Evolutionary conservation across 2,797 vertebrate genomes (phyloP).

Genomic region (Syngnathus acus): DNA sequence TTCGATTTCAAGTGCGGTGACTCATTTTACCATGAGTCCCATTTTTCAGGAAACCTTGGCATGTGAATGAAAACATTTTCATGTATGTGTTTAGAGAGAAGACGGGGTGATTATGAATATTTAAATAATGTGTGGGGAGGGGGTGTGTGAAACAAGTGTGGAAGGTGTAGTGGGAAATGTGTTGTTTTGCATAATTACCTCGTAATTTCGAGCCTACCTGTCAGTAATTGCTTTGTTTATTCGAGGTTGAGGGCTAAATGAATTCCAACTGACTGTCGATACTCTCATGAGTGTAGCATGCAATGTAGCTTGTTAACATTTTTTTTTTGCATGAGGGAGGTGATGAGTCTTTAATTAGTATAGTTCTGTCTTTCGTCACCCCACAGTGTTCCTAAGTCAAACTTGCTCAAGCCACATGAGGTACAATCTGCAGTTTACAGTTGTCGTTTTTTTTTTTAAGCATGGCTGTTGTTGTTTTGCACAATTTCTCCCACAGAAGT

Average conservation of each 20-base stretch:
- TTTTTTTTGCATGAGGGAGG: neutral
- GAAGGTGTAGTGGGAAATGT: slow-evolving; percentile 49
- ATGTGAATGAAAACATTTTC: neutral
- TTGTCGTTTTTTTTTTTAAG: neutral
- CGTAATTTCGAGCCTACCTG: slow-evolving; percentile 58
- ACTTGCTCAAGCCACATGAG: neutral
- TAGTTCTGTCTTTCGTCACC: neutral
- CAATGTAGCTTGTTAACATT: neutral
- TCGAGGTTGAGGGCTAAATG: slow-evolving; percentile 17
- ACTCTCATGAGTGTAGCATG: neutral
- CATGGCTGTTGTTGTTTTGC: neutral
- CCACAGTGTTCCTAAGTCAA: neutral
- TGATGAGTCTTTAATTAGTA: neutral
- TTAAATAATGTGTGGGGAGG: slow-evolving; percentile 12
- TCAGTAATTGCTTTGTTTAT: slow-evolving; percentile 64
- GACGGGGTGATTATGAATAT: slow-evolving; percentile 37
- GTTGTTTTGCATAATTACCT: slow-evolving; percentile 65
- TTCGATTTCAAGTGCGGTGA: slow-evolving; percentile 59
- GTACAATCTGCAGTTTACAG: neutral
- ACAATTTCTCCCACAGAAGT: neutral
- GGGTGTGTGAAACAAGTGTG: slow-evolving; percentile 41
- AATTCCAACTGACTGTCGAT: neutral
- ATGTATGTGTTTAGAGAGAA: slow-evolving; percentile 16
- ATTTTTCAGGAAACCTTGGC: slow-evolving; percentile 40
- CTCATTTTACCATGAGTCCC: slow-evolving; percentile 29